Base-by-base conservation (phyloP, 2,113 vertebrate genomes). In the Mystacornis crossleyi region DNA sequence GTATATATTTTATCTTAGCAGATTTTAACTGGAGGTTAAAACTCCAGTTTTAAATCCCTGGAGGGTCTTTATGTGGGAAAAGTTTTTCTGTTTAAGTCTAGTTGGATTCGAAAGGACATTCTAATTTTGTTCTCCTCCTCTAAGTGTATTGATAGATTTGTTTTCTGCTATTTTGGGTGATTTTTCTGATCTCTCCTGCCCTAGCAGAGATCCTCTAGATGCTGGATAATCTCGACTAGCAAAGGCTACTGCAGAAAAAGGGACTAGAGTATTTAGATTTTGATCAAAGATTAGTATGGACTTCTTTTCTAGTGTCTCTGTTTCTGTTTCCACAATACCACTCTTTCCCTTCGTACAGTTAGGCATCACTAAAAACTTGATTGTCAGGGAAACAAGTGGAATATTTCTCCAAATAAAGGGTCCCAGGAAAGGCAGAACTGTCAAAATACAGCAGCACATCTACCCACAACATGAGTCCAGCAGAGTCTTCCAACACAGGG, bases 1-100 rank as follows among this genome's bases (percentile, higher is more conserved):
- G 67, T 86, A 95, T 93, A 82, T 96, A 97, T 97, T 97, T 97
- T 97, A 94, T 97, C 93, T 95, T 79, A 97, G 92, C 73, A 79
- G 83, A 96, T 96, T 96, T 96, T 91, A 96, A 89, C 86, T 86
- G n/a, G n/a, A n/a, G n/a, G n/a, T n/a, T n/a, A n/a, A n/a, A n/a
- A n/a, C n/a, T n/a, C n/a, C n/a, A n/a, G n/a, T n/a, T n/a, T n/a
- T n/a, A 96, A 96, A 65, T 73, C 91, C 94, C 88, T 89, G 71
- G 94, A 97, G 89, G 66, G 96, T 94, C 69, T 95, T 96, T 64
- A 91, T 97, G 87, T 70, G 57, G 79, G 58, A 81, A 81, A 88
- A 91, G 87, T 91, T 97, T 95, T 97, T 95, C 91, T 94, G 83
- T 97, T 97, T 89, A 95, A 93, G 60, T 74, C 25, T 81, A 90